phyloP scores from a whole-genome alignment of 2,888 invertebrate species.

The Papilio demoleus region DNA sequence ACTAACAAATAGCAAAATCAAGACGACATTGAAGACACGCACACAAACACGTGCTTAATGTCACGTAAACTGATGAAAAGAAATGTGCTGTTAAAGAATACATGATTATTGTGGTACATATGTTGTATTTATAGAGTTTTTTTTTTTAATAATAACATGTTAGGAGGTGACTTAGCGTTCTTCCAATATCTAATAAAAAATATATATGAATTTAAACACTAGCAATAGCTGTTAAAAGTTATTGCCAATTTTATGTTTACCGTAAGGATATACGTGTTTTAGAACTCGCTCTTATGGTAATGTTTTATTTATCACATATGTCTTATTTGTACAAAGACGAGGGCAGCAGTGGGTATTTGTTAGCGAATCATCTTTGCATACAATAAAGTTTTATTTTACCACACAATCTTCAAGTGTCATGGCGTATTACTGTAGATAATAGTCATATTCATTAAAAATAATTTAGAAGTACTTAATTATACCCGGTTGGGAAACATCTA shows the following conservation, averaged over 20 bases:
- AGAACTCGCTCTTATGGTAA: conserved; percentile 11
- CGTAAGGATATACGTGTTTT: not conserved
- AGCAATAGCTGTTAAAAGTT: not conserved
- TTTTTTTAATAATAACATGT: too few relatives aligned
- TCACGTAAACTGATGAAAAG: not conserved
- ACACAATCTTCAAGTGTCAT: not conserved
- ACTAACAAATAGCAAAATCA: not conserved
- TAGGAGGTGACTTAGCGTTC: too few relatives aligned
- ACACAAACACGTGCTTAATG: conserved; percentile 1
- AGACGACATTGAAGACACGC: not conserved
- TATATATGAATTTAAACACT: not conserved
- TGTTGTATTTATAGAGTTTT: too few relatives aligned
- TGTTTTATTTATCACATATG: not conserved
- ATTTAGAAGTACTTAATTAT: not conserved
- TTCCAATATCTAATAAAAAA: not conserved
- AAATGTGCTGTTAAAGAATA: not conserved
- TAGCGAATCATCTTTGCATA: not conserved
- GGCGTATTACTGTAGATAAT: not conserved
- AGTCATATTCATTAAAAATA: not conserved
- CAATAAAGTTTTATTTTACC: not conserved
- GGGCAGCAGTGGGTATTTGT: conserved; percentile 2
- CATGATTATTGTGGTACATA: not conserved
- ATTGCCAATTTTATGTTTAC: not conserved
- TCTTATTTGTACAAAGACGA: conserved; percentile 12
- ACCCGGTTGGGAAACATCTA: not conserved